Evolutionary conservation across 2,888 invertebrate species (phyloP).

Genomic region (Sinelater perroti): DNA sequence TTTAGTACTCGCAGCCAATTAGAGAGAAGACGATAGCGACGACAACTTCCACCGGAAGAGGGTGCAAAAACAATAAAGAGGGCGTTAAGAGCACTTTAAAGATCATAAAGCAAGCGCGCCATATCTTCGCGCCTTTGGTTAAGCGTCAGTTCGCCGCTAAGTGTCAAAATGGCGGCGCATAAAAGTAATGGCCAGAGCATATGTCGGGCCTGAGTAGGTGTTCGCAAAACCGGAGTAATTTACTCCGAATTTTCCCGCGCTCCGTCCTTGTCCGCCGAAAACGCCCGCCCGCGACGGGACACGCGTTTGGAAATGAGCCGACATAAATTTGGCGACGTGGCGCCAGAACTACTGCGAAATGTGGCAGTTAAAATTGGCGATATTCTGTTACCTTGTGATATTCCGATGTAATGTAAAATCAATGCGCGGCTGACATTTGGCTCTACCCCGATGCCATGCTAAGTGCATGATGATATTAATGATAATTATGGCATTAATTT

Average conservation of each 20-base stretch:
- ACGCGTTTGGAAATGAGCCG: constrained; percentile 28
- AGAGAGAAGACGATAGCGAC: no score
- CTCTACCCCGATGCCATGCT: constrained; percentile 17
- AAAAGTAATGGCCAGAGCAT: constrained; percentile 30
- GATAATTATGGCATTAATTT: constrained; percentile 6
- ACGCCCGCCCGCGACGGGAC: background rate
- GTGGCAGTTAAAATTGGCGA: constrained; percentile 29
- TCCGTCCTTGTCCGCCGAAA: constrained; percentile 15
- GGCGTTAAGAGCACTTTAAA: constrained; percentile 24
- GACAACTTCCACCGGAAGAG: constrained; percentile 14
- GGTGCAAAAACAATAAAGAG: constrained; percentile 23
- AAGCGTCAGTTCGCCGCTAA: constrained; percentile 20
- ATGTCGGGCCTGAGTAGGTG: constrained; percentile 25
- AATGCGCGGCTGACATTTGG: constrained; percentile 33
- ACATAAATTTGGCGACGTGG: constrained; percentile 31
- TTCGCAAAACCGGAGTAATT: constrained; percentile 32
- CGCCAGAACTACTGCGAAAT: constrained; percentile 18
- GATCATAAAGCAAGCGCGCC: constrained; percentile 25
- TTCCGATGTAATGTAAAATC: constrained; percentile 34
- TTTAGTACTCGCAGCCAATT: no score
- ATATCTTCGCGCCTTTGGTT: constrained; percentile 13
- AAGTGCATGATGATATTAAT: constrained; percentile 17
- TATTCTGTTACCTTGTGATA: constrained; percentile 32
- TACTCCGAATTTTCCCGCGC: constrained; percentile 25
- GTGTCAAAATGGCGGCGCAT: constrained; percentile 29